phyloP scores from a whole-genome alignment of 2,888 invertebrate genomes.

The Hanleya hanleyi region DNA sequence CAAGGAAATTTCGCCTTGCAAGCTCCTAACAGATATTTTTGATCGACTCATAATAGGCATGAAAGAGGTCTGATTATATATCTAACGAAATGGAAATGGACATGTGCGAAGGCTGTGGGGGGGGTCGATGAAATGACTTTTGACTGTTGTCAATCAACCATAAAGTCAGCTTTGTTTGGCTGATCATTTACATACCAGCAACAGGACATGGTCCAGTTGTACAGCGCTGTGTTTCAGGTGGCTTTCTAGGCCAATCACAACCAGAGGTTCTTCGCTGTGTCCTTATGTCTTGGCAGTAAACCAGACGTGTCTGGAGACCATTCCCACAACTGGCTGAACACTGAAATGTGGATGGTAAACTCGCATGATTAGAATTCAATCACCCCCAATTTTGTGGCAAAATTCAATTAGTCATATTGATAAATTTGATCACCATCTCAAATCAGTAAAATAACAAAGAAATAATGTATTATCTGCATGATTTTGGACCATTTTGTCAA shows the following conservation, averaged over 20 bases:
- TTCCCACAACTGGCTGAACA: slow-evolving; percentile 55
- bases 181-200: slow-evolving; percentile 37
- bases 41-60: too few species aligned
- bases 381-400: background rate
- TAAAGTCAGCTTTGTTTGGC: background rate
- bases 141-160: too few species aligned
- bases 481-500: too few species aligned
- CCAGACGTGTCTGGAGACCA: slow-evolving; percentile 48
- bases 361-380: background rate
- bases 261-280: slow-evolving; percentile 41
- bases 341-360: slow-evolving; percentile 32
- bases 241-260: slow-evolving; percentile 44
- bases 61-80: too few species aligned
- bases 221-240: slow-evolving; percentile 40
- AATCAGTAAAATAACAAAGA: background rate
- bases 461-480: too few species aligned
- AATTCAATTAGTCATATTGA: background rate
- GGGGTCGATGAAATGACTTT: too few species aligned
- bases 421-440: background rate
- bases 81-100: too few species aligned
- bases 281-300: slow-evolving; percentile 50
- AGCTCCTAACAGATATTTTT: too few species aligned
- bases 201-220: slow-evolving; percentile 36
- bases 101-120: too few species aligned
- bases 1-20: too few species aligned